Conservation (phyloP, 2,113 vertebrate species). For the Anoura caudifer region DNA sequence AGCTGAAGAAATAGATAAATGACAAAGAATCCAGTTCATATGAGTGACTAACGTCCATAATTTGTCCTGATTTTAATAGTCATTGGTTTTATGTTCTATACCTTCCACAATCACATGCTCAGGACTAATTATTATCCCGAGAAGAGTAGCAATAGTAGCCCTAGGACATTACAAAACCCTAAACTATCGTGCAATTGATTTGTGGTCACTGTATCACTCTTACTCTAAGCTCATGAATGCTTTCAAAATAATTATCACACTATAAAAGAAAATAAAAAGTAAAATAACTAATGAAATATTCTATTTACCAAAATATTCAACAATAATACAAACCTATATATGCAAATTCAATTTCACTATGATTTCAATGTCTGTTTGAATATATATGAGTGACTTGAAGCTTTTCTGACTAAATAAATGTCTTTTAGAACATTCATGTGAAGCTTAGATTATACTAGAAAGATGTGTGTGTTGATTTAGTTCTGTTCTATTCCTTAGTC, state of each 20-base stretch:
- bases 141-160: neutral
- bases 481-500: neutral
- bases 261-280: neutral
- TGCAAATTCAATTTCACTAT: neutral
- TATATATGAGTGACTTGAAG: neutral
- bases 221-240: neutral
- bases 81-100: neutral
- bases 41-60: rapidly evolving
- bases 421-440: neutral
- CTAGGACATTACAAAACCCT: neutral
- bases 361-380: neutral
- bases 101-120: rapidly evolving
- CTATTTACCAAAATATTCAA: neutral
- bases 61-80: neutral
- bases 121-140: neutral
- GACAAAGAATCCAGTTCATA: neutral
- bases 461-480: neutral
- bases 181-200: neutral
- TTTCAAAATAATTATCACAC: neutral
- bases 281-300: neutral
- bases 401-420: neutral
- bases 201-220: neutral
- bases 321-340: neutral
- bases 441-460: neutral
- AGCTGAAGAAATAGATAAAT: neutral